These are phyloP conservation scores for Amazona finschi DNA, from an alignment of 2,797 vertebrate species.

Conservation along the genomic window DNA sequence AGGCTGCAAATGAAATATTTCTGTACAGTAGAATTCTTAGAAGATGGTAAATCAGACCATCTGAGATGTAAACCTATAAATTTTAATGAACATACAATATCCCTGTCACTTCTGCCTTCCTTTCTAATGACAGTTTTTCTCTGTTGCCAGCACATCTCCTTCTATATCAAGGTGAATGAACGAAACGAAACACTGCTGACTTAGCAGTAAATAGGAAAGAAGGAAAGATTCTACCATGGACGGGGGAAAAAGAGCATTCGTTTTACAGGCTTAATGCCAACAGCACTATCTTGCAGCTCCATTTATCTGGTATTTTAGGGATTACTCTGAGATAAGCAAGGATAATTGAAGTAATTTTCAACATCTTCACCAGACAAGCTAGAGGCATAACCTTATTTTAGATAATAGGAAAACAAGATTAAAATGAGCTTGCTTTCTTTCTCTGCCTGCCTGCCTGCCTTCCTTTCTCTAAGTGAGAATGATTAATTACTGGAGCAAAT, in stretches of 20 bases:
- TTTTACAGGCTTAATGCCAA: neutral
- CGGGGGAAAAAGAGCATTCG: neutral
- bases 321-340: conserved; percentile 40
- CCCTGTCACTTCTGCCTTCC: neutral
- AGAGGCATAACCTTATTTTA: conserved; percentile 31
- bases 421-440: neutral
- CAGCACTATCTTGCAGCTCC: neutral
- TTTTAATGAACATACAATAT: neutral
- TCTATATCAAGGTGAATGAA: neutral
- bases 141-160: neutral
- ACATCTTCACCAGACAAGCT: conserved; percentile 35
- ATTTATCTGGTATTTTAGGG: conserved; percentile 26
- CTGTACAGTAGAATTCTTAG: neutral
- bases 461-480: neutral
- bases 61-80: neutral
- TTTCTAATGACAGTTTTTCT: neutral
- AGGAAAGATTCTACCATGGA: neutral
- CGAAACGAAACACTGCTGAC: neutral
- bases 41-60: neutral
- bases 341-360: conserved; percentile 60
- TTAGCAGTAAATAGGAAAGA: conserved; percentile 1
- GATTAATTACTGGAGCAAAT: neutral
- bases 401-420: conserved; percentile 20
- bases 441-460: neutral
- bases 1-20: neutral